These are phyloP conservation scores for Idaea straminata DNA, from an alignment of 2,888 invertebrate species.

Conservation along the genomic window DNA sequence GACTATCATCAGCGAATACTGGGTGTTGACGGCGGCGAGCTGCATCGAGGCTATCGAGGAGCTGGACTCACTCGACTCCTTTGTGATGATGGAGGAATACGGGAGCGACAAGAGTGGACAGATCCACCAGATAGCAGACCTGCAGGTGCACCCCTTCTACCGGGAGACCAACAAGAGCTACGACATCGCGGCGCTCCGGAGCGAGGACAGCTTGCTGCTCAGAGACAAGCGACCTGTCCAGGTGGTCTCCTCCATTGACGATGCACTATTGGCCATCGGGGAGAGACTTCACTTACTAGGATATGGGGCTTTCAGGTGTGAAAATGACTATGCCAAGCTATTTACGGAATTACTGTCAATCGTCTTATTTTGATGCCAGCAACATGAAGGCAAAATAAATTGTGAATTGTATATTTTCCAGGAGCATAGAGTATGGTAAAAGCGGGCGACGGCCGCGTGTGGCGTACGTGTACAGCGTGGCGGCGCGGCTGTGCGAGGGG, in stretches of 20 bases:
- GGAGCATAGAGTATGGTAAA: slow-evolving; percentile 32
- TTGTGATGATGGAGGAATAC: slow-evolving; percentile 53
- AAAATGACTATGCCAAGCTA: too few relatives aligned
- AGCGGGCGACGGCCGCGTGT: slow-evolving; percentile 35
- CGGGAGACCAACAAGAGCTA: slow-evolving; percentile 41
- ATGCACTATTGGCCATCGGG: slow-evolving; percentile 51
- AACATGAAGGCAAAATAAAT: not conserved
- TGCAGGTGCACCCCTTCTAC: slow-evolving; percentile 56
- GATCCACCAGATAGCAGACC: slow-evolving; percentile 43
- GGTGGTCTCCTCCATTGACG: slow-evolving; percentile 35
- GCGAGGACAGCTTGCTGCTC: slow-evolving; percentile 35
- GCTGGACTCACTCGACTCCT: slow-evolving; percentile 56
- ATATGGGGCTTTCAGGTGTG: slow-evolving; percentile 56
- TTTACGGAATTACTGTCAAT: not conserved
- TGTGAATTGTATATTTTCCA: slow-evolving; percentile 18
- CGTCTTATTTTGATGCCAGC: not conserved
- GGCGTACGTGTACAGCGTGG: slow-evolving; percentile 31
- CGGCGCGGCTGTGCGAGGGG: slow-evolving; percentile 27
- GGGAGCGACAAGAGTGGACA: slow-evolving; percentile 34
- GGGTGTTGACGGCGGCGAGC: slow-evolving; percentile 65
- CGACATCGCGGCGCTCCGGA: slow-evolving; percentile 54
- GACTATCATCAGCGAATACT: slow-evolving; percentile 49
- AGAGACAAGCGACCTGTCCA: not conserved
- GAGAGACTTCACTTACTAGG: slow-evolving; percentile 54
- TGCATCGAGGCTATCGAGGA: slow-evolving; percentile 64